Conservation (phyloP, 2,113 vertebrate species). For the Tinamus guttatus region DNA sequence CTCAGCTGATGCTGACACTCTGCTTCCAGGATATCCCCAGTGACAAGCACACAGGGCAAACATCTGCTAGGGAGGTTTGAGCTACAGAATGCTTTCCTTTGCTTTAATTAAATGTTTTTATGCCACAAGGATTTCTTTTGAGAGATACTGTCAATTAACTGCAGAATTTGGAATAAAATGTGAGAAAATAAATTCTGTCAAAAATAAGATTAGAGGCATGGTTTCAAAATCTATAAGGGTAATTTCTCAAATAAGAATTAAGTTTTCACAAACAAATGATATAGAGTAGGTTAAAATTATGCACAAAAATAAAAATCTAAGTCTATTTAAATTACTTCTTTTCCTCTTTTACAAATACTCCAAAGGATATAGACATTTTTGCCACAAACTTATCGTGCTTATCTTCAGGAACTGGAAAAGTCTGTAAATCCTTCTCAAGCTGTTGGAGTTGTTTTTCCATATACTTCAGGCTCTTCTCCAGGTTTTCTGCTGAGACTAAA, state of each 20-base stretch:
- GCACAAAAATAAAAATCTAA: constrained; percentile 57
- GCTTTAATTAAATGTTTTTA: background rate
- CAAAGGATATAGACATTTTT: constrained; percentile 99
- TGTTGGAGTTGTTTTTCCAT: constrained; percentile 96
- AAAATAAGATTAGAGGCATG: background rate
- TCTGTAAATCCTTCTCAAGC: constrained; percentile 96
- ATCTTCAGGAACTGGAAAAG: constrained; percentile 90
- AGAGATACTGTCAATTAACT: background rate
- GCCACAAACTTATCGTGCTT: constrained; percentile 91
- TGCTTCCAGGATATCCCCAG: background rate
- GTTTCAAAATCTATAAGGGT: background rate
- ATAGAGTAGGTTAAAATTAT: constrained; percentile 22
- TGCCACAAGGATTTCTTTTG: background rate
- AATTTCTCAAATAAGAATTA: background rate
- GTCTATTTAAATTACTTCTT: background rate
- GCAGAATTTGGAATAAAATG: background rate
- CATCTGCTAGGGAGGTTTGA: background rate
- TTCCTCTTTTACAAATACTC: background rate
- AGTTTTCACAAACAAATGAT: background rate
- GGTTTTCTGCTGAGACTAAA: constrained; percentile 95
- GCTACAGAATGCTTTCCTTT: background rate
- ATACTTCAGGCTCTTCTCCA: constrained; percentile 96
- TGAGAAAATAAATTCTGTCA: background rate
- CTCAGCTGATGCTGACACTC: background rate
- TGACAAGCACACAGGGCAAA: background rate